Percentiles rank a stretch among this genome's conserved stretches.
These are phyloP conservation scores for Onychorhynchus coronatus DNA, from an alignment of 2,113 vertebrate species.

Conservation along the genomic window DNA sequence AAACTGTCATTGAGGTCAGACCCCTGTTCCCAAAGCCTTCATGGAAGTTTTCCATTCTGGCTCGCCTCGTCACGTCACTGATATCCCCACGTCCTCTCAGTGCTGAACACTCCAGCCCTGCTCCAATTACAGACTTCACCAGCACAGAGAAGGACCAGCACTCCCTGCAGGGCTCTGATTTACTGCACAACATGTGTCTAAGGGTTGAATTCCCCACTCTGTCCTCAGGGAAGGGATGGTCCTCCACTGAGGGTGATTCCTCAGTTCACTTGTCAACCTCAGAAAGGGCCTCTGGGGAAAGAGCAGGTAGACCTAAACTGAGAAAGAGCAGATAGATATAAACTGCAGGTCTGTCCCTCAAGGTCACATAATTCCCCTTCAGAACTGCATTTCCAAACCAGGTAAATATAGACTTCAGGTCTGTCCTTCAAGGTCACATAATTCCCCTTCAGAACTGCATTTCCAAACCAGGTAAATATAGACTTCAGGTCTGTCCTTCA, in stretches of 20 bases:
- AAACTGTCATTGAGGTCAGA: background rate
- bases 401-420: background rate
- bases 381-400: background rate
- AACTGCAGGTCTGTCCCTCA: background rate
- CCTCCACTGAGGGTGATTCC: background rate
- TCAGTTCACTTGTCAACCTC: background rate
- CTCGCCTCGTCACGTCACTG: fast-evolving
- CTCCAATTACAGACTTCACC: background rate
- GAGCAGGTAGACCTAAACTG: background rate
- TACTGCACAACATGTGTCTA: fast-evolving
- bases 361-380: background rate
- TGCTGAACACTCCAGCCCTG: fast-evolving
- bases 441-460: background rate
- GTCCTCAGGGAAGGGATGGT: background rate
- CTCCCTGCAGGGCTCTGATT: background rate
- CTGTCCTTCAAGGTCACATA: background rate
- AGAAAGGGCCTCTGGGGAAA: background rate
- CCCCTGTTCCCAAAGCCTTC: background rate
- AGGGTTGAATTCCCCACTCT: fast-evolving
- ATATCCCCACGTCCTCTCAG: background rate
- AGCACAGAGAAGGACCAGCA: fast-evolving
- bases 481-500: background rate
- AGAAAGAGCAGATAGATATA: background rate
- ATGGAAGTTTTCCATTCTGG: background rate
- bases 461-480: background rate